These are phyloP conservation scores for Istiophorus platypterus DNA, from an alignment of 2,113 vertebrate species.

Conservation along the genomic window DNA sequence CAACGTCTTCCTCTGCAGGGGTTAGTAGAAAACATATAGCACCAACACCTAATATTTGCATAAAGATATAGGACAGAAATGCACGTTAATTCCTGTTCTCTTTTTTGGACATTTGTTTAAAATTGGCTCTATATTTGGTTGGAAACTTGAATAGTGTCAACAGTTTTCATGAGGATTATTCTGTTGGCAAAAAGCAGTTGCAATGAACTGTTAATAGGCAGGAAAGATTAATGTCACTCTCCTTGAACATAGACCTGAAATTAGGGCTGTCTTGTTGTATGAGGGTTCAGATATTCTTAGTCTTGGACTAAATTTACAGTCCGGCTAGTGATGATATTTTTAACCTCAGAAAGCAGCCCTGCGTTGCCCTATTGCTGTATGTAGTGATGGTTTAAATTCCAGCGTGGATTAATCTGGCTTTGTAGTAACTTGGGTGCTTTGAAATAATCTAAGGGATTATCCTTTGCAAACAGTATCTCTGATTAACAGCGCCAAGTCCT, in stretches of 20 bases:
- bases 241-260: constrained; percentile 8
- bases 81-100: neutral
- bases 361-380: constrained; percentile 6
- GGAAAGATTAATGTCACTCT: constrained; percentile 3
- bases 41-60: neutral
- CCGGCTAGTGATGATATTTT: constrained; percentile 34
- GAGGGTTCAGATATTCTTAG: constrained; percentile 20
- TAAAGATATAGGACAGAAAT: neutral
- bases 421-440: constrained; percentile 63
- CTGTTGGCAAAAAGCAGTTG: neutral
- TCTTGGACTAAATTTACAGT: constrained; percentile 41
- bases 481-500: constrained; percentile 62
- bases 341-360: constrained; percentile 27
- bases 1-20: neutral
- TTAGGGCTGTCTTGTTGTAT: neutral
- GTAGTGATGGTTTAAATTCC: constrained; percentile 49
- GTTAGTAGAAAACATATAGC: too few species aligned
- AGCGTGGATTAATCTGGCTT: constrained; percentile 66
- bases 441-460: constrained; percentile 79
- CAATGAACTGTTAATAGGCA: neutral
- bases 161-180: constrained; percentile 1
- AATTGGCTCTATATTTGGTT: neutral
- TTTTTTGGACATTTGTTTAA: neutral
- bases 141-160: neutral
- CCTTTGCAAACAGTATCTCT: constrained; percentile 59